Evolutionary conservation across 2,888 invertebrate genomes (phyloP).

Genomic region (Drosophila anceps): DNA sequence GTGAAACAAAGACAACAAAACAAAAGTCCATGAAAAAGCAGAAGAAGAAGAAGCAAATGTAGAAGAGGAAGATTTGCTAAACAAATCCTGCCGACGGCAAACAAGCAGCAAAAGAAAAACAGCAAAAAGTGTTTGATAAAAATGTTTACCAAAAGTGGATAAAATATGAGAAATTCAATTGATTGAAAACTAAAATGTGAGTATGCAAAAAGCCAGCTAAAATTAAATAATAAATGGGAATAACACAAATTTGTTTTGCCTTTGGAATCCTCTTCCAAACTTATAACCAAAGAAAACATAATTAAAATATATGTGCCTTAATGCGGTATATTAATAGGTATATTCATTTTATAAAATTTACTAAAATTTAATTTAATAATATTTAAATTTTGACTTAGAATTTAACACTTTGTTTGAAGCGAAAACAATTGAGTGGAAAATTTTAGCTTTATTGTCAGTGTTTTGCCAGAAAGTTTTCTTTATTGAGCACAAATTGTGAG

Average conservation of each 20-base stretch:
- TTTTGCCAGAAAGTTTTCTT: too few species aligned
- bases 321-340: too few species aligned
- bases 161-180: background rate
- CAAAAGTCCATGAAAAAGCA: background rate
- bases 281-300: background rate
- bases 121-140: background rate
- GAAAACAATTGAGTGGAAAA: too few species aligned
- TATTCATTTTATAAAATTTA: too few species aligned
- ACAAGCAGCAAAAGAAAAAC: background rate
- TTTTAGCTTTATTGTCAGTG: too few species aligned
- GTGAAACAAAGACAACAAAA: slow-evolving; percentile 27
- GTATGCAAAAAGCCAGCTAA: background rate
- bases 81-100: slow-evolving; percentile 9
- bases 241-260: background rate
- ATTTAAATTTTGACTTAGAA: too few species aligned
- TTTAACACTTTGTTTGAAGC: too few species aligned
- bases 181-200: background rate
- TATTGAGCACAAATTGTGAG: too few species aligned
- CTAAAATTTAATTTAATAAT: too few species aligned
- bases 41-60: background rate
- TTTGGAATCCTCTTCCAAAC: too few species aligned
- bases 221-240: background rate
- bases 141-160: slow-evolving; percentile 2
- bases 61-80: background rate
- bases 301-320: too few species aligned